These are phyloP conservation scores for Ferrisia virgata DNA, from an alignment of 2,888 invertebrate genomes.

Conservation along the genomic window DNA sequence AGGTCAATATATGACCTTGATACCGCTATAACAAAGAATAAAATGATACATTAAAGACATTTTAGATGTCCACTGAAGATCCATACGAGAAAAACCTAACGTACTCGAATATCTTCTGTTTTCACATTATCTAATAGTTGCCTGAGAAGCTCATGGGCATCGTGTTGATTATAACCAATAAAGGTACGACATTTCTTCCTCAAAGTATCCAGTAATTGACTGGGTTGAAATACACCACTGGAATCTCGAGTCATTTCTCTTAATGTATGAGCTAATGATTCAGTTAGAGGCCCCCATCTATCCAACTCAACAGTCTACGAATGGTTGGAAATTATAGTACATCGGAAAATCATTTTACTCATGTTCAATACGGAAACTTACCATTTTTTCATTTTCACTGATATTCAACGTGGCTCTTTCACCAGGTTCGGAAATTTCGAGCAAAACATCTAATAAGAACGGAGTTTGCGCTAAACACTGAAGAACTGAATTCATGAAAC, in stretches of 20 bases:
- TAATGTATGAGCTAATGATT: slow-evolving; percentile 67
- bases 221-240: slow-evolving; percentile 49
- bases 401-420: slow-evolving; percentile 56
- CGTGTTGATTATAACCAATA: slow-evolving; percentile 92
- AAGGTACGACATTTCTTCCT: slow-evolving; percentile 66
- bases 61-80: not conserved
- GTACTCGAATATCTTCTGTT: slow-evolving; percentile 60
- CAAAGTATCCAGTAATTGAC: slow-evolving; percentile 48
- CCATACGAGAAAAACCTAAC: not conserved
- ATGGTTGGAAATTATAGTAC: too few species aligned
- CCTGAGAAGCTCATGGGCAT: slow-evolving; percentile 89
- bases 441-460: slow-evolving; percentile 67
- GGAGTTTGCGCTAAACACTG: slow-evolving; percentile 88
- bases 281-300: slow-evolving; percentile 67
- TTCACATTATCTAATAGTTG: slow-evolving; percentile 86
- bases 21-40: slow-evolving; percentile 62
- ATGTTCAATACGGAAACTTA: slow-evolving; percentile 41
- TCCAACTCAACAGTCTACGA: slow-evolving; percentile 66
- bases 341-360: not conserved
- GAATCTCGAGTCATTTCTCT: slow-evolving; percentile 63
- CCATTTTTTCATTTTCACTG: slow-evolving; percentile 47
- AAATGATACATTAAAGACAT: not conserved
- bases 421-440: slow-evolving; percentile 66
- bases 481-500: slow-evolving; percentile 95
- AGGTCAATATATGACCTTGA: slow-evolving; percentile 74